Evolutionary conservation across 2,888 invertebrate species (phyloP), one percentile per base, ranked within the genome.

Genomic region (Hypsopygia costalis): DNA sequence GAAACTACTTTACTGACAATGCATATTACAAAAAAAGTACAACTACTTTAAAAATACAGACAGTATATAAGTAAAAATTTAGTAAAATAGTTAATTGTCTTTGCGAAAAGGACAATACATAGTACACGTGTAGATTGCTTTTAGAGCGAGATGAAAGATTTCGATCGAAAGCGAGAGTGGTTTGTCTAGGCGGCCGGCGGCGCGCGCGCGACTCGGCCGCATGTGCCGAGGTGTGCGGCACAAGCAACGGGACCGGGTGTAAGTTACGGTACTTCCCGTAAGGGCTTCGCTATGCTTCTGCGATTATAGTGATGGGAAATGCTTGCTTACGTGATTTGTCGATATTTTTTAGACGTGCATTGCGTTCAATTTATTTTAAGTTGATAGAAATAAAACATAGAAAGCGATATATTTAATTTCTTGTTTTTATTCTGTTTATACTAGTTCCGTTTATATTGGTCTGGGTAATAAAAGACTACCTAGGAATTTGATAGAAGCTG

Each of bases 221-320:
- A 25, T 9, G 25, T 25, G 52, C 56, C 60, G 59, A 49, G 58
- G 16, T 4, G 16, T 4, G 16, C 59, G 54, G 54, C 59, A 63
- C 65, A n/a, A n/a, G n/a, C n/a, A 79, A 80, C 81, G 81, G 85
- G 76, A 82, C 61, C 67, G 52, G 64, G 69, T 63, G 80, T 81
- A 70, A 55, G 51, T 58, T 64, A 69, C 78, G 75, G 74, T 73
- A 72, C 55, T 69, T 77, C 77, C 74, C 78, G 76, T 74, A 69
- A 75, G 74, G 67, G 55, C 43, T 34, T 34, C 45, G 50, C 33
- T 55, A 55, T 54, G 22, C 27, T 69, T 55, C 51, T 55, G 58
- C 52, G 51, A 64, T 21, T 30, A 38, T 22, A 33, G 9, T 36
- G 27, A 21, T 6, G 11, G 9, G 10, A 8, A 6, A 21, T 7